Evolutionary conservation across 2,113 vertebrate species (phyloP).

Genomic region (Siniperca knerii): DNA sequence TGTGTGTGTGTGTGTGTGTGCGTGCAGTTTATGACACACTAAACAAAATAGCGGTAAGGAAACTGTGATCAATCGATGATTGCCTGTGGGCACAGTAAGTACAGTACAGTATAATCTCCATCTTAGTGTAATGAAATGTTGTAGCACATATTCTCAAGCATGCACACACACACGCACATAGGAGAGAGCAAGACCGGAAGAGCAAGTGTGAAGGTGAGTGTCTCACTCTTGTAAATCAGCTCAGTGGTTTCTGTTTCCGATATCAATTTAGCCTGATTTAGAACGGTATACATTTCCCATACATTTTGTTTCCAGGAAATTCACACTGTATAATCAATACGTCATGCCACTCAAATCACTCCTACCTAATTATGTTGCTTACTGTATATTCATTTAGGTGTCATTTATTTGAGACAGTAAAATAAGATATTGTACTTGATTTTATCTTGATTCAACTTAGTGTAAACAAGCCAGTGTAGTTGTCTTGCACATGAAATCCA

Average conservation of each 20-base stretch:
- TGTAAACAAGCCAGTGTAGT: not conserved
- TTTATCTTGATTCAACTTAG: not conserved
- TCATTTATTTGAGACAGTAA: constrained; percentile 15
- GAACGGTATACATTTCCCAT: constrained; percentile 23
- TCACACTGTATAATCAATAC: constrained; percentile 27
- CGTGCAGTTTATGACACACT: not conserved
- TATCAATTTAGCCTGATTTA: constrained; percentile 31
- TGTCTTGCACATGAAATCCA: constrained; percentile 17
- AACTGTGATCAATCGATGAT: constrained; percentile 64
- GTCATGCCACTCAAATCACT: not conserved
- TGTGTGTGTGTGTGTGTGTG: constrained; percentile 12
- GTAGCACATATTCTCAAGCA: not conserved
- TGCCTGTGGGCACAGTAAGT: constrained; percentile 30
- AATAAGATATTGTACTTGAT: constrained; percentile 4
- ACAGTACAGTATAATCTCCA: constrained; percentile 18
- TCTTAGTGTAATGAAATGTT: constrained; percentile 58
- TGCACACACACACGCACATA: not conserved
- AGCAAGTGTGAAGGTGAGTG: constrained; percentile 7
- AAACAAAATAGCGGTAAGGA: constrained; percentile 35
- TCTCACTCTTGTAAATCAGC: constrained; percentile 51
- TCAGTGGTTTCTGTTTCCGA: constrained; percentile 20
- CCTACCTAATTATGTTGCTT: constrained; percentile 23
- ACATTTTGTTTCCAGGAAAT: constrained; percentile 28
- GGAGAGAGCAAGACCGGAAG: not conserved
- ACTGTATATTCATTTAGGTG: constrained; percentile 21